phyloP scores from a whole-genome alignment of 2,113 vertebrate genomes.

The Leuciscus idus region DNA sequence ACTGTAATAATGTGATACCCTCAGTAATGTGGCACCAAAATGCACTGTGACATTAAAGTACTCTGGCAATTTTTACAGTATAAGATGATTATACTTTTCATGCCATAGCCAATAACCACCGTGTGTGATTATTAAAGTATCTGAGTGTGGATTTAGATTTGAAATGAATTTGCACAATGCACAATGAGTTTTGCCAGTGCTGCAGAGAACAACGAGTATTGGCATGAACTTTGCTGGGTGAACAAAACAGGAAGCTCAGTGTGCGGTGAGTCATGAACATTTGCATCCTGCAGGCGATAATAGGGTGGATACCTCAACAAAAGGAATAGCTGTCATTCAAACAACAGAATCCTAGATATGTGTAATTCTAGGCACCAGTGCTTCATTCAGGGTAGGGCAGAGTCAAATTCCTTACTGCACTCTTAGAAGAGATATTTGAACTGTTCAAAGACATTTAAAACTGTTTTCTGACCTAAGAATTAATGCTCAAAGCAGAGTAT shows the following conservation, averaged over 20 bases:
- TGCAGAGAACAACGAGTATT: background rate
- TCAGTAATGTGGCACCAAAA: background rate
- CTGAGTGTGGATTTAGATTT: background rate
- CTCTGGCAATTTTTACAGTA: background rate
- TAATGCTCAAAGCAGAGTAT: background rate
- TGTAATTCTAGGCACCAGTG: conserved; percentile 15
- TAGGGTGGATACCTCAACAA: conserved; percentile 13
- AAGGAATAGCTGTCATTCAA: conserved; percentile 16
- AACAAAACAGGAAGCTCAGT: conserved; percentile 4
- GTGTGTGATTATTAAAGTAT: background rate
- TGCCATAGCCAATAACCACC: background rate
- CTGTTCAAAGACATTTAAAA: background rate
- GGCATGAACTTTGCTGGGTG: conserved; percentile 12
- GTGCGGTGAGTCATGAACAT: conserved; percentile 17
- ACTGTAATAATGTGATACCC: background rate
- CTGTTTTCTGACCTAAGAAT: background rate
- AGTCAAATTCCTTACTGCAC: background rate
- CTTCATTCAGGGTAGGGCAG: background rate
- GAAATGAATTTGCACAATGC: background rate
- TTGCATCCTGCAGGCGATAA: conserved; percentile 9
- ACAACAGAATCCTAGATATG: background rate
- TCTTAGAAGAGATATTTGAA: background rate
- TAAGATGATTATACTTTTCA: background rate
- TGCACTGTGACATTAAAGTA: background rate
- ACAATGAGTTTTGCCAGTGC: background rate